A percentile compares a stretch with the other conserved stretches of the same genome.
These are phyloP conservation scores for Synanthedon vespiformis DNA, from an alignment of 2,888 invertebrate species.

Conservation along the genomic window DNA sequence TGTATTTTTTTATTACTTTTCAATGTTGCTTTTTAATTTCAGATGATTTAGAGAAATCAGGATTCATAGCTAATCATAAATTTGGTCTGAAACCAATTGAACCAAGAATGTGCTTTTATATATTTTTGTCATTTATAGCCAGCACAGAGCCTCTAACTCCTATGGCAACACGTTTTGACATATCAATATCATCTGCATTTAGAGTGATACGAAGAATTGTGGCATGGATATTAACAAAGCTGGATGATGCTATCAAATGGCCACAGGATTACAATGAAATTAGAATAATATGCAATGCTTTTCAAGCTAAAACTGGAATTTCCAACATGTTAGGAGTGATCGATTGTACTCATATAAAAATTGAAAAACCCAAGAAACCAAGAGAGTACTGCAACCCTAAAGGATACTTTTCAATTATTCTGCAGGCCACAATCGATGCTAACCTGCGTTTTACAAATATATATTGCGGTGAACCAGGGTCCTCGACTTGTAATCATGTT, in stretches of 20 bases:
- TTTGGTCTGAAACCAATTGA: constrained; percentile 45
- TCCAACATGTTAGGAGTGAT: constrained; percentile 38
- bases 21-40: constrained; percentile 14
- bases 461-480: constrained; percentile 48
- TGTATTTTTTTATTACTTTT: too few relatives aligned
- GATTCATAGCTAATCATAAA: constrained; percentile 41
- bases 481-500: constrained; percentile 32
- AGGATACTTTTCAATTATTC: constrained; percentile 39
- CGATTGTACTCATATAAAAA: constrained; percentile 40
- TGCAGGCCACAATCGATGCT: constrained; percentile 40
- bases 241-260: constrained; percentile 41
- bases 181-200: constrained; percentile 46
- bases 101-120: constrained; percentile 42
- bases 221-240: constrained; percentile 41
- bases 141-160: constrained; percentile 41
- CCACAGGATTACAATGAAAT: constrained; percentile 31
- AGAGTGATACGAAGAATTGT: constrained; percentile 41
- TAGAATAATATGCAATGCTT: constrained; percentile 25
- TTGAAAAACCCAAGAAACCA: constrained; percentile 42
- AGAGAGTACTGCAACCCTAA: constrained; percentile 40
- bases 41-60: constrained; percentile 44
- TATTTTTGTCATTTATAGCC: constrained; percentile 42
- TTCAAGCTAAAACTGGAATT: constrained; percentile 34
- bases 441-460: constrained; percentile 40
- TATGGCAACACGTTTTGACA: constrained; percentile 43